Conservation (phyloP, 1,140 invertebrate species). For the Medauroidea extradentata region DNA sequence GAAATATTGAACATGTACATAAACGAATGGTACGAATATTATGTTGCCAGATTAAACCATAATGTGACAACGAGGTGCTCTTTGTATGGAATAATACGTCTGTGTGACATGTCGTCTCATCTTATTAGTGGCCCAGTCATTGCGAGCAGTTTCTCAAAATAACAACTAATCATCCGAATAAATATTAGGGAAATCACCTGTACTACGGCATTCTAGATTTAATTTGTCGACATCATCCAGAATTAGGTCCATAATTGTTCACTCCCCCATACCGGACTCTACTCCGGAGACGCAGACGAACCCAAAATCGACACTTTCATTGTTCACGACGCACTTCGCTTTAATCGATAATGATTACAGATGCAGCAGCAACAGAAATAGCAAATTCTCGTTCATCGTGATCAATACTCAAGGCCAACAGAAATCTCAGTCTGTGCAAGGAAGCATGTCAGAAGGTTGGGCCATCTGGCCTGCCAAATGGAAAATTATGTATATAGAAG, state of each 20-base stretch:
- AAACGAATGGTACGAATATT: constrained; percentile 28
- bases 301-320: too few relatives aligned
- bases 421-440: too few relatives aligned
- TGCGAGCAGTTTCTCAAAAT: constrained; percentile 8
- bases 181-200: not conserved
- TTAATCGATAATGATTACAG: too few relatives aligned
- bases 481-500: too few relatives aligned
- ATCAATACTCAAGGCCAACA: too few relatives aligned
- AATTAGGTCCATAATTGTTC: not conserved
- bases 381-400: too few relatives aligned
- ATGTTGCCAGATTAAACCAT: constrained; percentile 32
- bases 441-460: too few relatives aligned
- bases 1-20: constrained; percentile 33
- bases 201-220: not conserved
- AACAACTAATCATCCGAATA: constrained; percentile 8
- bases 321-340: too few relatives aligned
- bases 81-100: constrained; percentile 26
- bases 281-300: not conserved
- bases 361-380: too few relatives aligned
- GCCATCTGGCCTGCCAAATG: too few relatives aligned
- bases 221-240: not conserved
- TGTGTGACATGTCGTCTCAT: constrained; percentile 26
- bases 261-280: not conserved
- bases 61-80: constrained; percentile 31
- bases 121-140: constrained; percentile 26